phyloP scores from a whole-genome alignment of 2,888 invertebrate genomes.

The Dryobota labecula region DNA sequence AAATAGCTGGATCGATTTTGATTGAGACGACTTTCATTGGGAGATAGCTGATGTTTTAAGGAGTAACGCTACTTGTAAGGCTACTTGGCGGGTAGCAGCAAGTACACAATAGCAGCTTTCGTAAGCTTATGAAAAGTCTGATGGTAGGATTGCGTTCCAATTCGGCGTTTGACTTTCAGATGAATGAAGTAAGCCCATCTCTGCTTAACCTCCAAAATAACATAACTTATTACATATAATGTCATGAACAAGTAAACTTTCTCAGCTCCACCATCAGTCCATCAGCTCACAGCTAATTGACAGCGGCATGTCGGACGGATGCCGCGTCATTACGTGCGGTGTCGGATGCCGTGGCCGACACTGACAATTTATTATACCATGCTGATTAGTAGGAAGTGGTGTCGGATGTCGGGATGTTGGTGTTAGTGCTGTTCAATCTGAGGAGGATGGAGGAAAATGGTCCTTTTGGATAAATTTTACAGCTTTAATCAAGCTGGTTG shows the following conservation, averaged over 20 bases:
- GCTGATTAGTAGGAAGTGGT: constrained; percentile 58
- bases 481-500: constrained; percentile 5
- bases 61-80: too few relatives aligned
- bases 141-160: not conserved
- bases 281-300: constrained; percentile 55
- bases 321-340: constrained; percentile 55
- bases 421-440: constrained; percentile 31
- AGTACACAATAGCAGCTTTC: too few relatives aligned
- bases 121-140: too few relatives aligned
- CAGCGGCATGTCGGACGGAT: constrained; percentile 54
- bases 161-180: not conserved
- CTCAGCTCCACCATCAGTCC: constrained; percentile 31
- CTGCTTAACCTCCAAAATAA: not conserved
- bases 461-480: constrained; percentile 4
- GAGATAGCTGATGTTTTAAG: too few relatives aligned
- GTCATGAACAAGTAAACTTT: constrained; percentile 29
- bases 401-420: constrained; percentile 52
- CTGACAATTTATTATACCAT: constrained; percentile 49
- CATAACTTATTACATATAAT: not conserved
- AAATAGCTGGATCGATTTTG: too few relatives aligned
- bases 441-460: constrained; percentile 33
- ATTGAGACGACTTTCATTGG: too few relatives aligned
- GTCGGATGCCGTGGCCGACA: constrained; percentile 54
- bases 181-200: not conserved
- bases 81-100: too few relatives aligned